These are phyloP conservation scores for Spilarctia lutea DNA, from an alignment of 2,888 invertebrate genomes.

Conservation along the genomic window DNA sequence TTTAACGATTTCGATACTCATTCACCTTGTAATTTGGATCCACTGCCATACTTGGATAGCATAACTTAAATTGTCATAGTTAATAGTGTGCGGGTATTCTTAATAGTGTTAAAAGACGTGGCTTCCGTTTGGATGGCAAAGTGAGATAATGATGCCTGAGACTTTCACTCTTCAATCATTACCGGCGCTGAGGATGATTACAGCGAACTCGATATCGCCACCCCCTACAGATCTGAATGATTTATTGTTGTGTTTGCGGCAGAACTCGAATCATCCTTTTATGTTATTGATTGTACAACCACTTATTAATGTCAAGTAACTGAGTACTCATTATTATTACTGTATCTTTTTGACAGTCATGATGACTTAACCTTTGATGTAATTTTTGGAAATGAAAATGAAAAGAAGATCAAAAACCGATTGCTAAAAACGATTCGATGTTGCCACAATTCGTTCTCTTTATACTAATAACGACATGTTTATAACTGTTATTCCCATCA, in stretches of 20 bases:
- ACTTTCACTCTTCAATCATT: conserved; percentile 83
- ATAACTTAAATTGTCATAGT: conserved; percentile 55
- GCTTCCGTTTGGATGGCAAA: conserved; percentile 72
- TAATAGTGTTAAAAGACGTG: conserved; percentile 75
- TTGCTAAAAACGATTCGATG: conserved; percentile 10
- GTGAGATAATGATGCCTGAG: conserved; percentile 72
- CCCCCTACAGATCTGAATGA: conserved; percentile 56
- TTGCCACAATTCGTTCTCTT: conserved; percentile 21
- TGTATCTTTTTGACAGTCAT: conserved; percentile 17
- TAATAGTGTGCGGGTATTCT: conserved; percentile 57
- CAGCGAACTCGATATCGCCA: conserved; percentile 51
- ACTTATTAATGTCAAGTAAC: conserved; percentile 48
- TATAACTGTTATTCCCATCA: conserved; percentile 52
- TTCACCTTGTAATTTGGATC: conserved; percentile 35
- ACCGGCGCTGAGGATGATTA: conserved; percentile 57
- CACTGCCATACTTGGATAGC: conserved; percentile 36
- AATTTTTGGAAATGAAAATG: conserved; percentile 15
- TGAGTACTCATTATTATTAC: conserved; percentile 36
- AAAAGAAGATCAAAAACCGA: conserved; percentile 11
- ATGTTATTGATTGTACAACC: conserved; percentile 45
- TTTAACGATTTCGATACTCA: conserved; percentile 44
- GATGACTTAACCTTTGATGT: conserved; percentile 15
- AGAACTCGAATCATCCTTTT: conserved; percentile 44
- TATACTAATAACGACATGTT: conserved; percentile 27
- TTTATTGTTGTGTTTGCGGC: conserved; percentile 40